Base-by-base conservation (phyloP, 1,140 invertebrate species). In the Platyscapa corneri region DNA sequence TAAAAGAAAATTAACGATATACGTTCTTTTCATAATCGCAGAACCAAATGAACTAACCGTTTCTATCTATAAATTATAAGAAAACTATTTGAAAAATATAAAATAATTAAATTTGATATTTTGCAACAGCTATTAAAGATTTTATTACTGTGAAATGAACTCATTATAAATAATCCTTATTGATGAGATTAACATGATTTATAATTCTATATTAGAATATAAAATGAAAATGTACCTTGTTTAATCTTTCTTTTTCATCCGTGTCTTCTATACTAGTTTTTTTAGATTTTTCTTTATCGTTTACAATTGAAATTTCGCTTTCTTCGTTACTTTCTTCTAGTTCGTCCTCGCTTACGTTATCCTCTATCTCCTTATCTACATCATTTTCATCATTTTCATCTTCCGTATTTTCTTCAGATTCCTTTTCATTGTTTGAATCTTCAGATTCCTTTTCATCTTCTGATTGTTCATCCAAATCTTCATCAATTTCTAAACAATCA, bases 221-320 rank as follows among this genome's bases (percentile, higher is more conserved):
- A 83, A 77, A 87, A 77, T 83, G 37, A 84, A 81, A 56, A 77
- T 75, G 67, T 65, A 92, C 89, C 88, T 91, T 89, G 81, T 89
- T 80, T 67, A 89, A 86, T 85, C 86, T 88, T 46, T 89, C 80
- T 23, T 75, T 80, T 86, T 92, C 87, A 34, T 91, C 88, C 49
- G 92, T 89, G 72, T 92, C 89, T 49, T 93, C 90, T 75, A 88
- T 87, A 30, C 90, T 89, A 39, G 89, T 90, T 32, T 92, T 91
- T 53, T 94, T 42, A 34, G 74, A 46, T 75, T 64, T 60, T 18
- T 49, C 39, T n/a, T 78, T 74, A 39, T 89, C 88, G 16, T 75
- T 78, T 18, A 87, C 60, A 7, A 86, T 46, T 10, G 53, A 37
- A 6, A 83, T 80, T 3, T 88, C 80, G 86, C 90, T 87, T 5